Base-by-base conservation (phyloP, 2,113 vertebrate genomes). In the Clinocottus analis region DNA sequence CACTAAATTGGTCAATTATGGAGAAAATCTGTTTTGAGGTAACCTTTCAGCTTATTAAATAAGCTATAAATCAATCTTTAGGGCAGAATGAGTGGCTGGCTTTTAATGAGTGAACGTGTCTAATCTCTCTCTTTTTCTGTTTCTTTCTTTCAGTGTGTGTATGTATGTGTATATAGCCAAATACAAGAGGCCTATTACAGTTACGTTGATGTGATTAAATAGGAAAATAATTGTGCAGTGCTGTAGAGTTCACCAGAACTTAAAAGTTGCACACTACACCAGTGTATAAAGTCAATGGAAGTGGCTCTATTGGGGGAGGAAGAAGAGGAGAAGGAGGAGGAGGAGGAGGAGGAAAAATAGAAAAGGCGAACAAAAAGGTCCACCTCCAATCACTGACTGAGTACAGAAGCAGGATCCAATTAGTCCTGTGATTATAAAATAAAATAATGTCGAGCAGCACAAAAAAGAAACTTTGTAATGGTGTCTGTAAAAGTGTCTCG, bases 31-130 rank as follows among this genome's bases (percentile, higher is more conserved):
- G 87, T 80, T 91, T 90, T 84, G 77, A 93, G 85, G 88, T 92
- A 91, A 92, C 91, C 89, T 93, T 94, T 90, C 83, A 90, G 79
- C 81, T 91, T 83, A 90, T 91, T 93, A 93, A 91, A 90, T 90
- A 92, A 87, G 82, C 77, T 90, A 88, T 89, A 86, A 91, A 93
- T 93, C 89, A 92, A 91, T 89, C 86, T 88, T 88, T 82, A 88
- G 86, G 83, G 83, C 77, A 74, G 85, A 90, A 79, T 91, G 61
- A 85, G 64, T 78, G 78, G 70, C 72, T 86, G 71, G 75, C 66
- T 86, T 83, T 87, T 91, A 89, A 91, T 88, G 85, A 90, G 59
- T 72, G 63, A 85, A 87, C 53, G 51, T 77, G 79, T 83, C 62
- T 80, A 79, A 82, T 71, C 47, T 43, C 67, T 66, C 65, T 66